These are phyloP conservation scores for Eumerus sabulonum DNA, from an alignment of 2,888 invertebrate genomes.

Conservation along the genomic window DNA sequence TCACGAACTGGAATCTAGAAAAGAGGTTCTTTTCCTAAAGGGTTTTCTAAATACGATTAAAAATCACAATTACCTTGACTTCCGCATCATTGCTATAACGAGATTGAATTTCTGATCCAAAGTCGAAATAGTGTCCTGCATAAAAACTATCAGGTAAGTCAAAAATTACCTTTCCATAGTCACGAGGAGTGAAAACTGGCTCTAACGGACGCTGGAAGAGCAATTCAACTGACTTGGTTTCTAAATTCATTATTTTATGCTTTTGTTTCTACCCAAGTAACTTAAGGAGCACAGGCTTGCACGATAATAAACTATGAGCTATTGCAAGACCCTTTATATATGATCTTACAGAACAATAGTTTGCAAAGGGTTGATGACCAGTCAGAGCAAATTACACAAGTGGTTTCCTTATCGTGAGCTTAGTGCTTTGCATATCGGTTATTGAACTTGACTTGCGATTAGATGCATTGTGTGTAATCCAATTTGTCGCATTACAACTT, in stretches of 20 bases:
- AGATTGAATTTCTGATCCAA: constrained; percentile 73
- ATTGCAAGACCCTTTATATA: not conserved
- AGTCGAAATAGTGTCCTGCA: constrained; percentile 73
- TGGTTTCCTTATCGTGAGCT: no score
- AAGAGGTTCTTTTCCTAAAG: not conserved
- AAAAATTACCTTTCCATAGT: constrained; percentile 75
- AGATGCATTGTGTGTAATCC: no score
- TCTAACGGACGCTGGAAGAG: constrained; percentile 77
- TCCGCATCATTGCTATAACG: constrained; percentile 76
- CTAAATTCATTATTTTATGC: constrained; percentile 37
- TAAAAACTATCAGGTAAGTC: constrained; percentile 76
- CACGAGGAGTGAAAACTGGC: constrained; percentile 76
- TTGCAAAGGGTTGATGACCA: no score
- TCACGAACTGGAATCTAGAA: constrained; percentile 54
- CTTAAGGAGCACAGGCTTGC: constrained; percentile 9
- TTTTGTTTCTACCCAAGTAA: not conserved
- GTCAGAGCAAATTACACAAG: no score
- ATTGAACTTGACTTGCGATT: no score
- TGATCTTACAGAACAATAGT: not conserved
- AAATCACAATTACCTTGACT: constrained; percentile 63
- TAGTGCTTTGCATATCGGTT: no score
- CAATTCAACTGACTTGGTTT: constrained; percentile 73
- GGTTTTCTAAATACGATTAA: not conserved
- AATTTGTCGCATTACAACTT: no score
- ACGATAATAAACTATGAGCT: constrained; percentile 16